phyloP scores from a whole-genome alignment of 2,888 invertebrate species.

The Marronus borbonicus region DNA sequence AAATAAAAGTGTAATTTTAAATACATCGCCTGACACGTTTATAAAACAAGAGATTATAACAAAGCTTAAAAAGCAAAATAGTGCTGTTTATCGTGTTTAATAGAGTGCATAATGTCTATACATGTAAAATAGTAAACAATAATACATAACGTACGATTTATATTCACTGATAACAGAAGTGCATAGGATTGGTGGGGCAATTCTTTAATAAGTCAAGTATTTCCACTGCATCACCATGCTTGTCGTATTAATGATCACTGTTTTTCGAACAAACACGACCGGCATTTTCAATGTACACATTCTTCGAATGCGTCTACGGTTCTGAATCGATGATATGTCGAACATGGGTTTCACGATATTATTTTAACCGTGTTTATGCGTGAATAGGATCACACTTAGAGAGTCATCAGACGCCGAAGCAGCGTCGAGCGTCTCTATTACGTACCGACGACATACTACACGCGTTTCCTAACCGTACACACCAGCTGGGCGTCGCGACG shows the following conservation, averaged over 20 bases:
- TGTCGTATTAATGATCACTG: conserved; percentile 26
- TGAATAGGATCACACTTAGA: conserved; percentile 7
- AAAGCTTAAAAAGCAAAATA: background rate
- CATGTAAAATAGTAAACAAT: conserved; percentile 18
- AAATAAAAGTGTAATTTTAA: conserved; percentile 8
- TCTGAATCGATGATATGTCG: conserved; percentile 24
- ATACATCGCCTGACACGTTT: conserved; percentile 2
- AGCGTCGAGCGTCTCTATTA: conserved; percentile 25
- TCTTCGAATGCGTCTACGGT: conserved; percentile 24
- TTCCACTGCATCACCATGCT: conserved; percentile 32
- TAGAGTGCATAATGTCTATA: background rate
- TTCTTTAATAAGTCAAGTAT: conserved; percentile 31
- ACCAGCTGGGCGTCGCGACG: conserved; percentile 44
- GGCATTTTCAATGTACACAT: conserved; percentile 18
- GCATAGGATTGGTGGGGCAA: conserved; percentile 8
- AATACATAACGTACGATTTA: conserved; percentile 21
- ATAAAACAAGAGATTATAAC: background rate
- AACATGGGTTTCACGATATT: conserved; percentile 35
- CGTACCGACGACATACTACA: conserved; percentile 25
- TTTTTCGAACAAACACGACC: conserved; percentile 30
- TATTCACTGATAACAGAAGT: conserved; percentile 26
- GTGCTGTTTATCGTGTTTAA: background rate
- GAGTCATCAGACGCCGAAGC: background rate
- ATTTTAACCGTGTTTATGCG: background rate
- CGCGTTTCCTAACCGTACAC: conserved; percentile 26